A percentile compares a stretch with the other conserved stretches of the same genome.
Evolutionary conservation across 2,888 invertebrate genomes (phyloP).

Genomic region (Chaitophorus viminalis): DNA sequence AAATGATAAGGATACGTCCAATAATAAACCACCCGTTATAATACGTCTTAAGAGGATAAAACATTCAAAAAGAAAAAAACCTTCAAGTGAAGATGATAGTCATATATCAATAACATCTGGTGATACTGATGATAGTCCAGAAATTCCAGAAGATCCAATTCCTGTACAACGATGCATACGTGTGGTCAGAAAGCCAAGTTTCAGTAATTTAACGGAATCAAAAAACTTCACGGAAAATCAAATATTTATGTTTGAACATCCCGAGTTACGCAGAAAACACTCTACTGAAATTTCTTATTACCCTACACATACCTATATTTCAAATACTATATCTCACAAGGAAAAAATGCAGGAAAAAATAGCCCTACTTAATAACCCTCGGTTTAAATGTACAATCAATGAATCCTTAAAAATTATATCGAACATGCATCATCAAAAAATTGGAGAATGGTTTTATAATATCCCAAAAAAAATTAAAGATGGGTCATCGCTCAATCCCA

Average conservation of each 20-base stretch:
- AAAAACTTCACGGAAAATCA: conserved; percentile 14
- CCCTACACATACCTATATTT: conserved; percentile 3
- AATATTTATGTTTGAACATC: conserved; percentile 46
- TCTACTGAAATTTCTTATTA: background rate
- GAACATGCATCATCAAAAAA: conserved; percentile 5
- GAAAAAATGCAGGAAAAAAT: conserved; percentile 15
- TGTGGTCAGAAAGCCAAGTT: conserved; percentile 45
- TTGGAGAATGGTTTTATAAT: conserved; percentile 51
- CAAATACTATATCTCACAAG: background rate
- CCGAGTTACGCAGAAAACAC: background rate
- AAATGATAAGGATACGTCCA: background rate
- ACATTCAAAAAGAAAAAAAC: background rate
- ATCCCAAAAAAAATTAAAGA: conserved; percentile 42
- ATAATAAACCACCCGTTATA: conserved; percentile 46
- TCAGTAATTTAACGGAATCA: background rate
- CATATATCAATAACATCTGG: background rate
- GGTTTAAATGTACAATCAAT: conserved; percentile 23
- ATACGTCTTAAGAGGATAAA: conserved; percentile 45
- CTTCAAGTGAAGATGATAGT: background rate
- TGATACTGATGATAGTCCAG: background rate
- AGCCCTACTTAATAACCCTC: background rate
- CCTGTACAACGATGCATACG: conserved; percentile 14
- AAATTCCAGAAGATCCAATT: background rate
- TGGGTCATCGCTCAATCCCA: conserved; percentile 32
- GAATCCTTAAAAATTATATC: conserved; percentile 17